Evolutionary conservation across 2,113 vertebrate species (phyloP).

Genomic region (Sialia sialis): DNA sequence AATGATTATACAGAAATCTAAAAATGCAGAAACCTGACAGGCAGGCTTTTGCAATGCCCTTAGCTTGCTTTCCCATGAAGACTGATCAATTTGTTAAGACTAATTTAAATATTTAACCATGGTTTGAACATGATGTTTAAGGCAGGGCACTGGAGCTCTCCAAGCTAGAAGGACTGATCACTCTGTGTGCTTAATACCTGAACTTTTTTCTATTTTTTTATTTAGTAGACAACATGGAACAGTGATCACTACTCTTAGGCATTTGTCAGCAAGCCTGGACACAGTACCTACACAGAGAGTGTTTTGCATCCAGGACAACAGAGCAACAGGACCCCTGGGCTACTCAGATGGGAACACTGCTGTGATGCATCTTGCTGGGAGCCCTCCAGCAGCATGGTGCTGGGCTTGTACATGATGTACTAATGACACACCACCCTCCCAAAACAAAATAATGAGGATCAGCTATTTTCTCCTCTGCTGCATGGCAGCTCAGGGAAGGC

Average conservation of each 20-base stretch:
- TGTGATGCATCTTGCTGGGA: background rate
- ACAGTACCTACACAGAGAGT: rapidly evolving
- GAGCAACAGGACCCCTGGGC: background rate
- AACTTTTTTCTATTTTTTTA: background rate
- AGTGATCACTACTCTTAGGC: background rate
- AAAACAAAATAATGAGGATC: background rate
- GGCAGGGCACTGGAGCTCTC: background rate
- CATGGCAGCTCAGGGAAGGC: background rate
- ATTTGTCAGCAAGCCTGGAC: background rate
- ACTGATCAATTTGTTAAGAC: background rate
- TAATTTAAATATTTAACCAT: background rate
- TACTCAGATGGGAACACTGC: background rate
- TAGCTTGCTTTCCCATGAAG: background rate
- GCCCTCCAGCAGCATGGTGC: background rate
- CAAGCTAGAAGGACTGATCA: background rate
- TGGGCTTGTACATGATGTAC: background rate
- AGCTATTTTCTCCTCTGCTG: background rate
- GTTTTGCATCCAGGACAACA: background rate
- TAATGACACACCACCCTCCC: background rate
- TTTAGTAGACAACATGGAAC: background rate
- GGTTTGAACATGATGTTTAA: background rate
- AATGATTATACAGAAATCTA: background rate
- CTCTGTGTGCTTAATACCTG: background rate
- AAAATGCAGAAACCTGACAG: background rate
- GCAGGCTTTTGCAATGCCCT: background rate